These are phyloP conservation scores for Silurus glanis DNA, from an alignment of 2,113 vertebrate genomes.

Conservation along the genomic window DNA sequence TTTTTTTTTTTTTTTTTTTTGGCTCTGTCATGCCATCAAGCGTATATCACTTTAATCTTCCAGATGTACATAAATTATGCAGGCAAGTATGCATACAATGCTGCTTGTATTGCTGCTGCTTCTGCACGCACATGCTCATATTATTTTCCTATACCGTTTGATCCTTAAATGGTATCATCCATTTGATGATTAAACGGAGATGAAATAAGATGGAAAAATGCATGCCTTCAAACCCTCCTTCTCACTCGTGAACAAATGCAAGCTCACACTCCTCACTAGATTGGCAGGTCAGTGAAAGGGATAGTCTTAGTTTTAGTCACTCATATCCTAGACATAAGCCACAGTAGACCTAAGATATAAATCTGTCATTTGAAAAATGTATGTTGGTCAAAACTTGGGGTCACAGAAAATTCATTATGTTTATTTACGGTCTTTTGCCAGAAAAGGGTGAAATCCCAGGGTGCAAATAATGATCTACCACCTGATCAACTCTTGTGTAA, in stretches of 20 bases:
- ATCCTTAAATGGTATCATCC: too few relatives aligned
- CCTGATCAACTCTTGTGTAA: slow-evolving; percentile 8
- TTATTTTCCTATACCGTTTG: neutral
- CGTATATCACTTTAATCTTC: neutral
- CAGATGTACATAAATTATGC: neutral
- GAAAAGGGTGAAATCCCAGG: neutral
- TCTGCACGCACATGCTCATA: neutral
- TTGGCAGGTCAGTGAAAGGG: neutral
- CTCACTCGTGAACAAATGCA: neutral
- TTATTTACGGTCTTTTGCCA: neutral
- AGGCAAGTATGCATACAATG: neutral
- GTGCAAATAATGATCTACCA: slow-evolving; percentile 7
- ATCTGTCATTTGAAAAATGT: neutral
- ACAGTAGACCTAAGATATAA: neutral
- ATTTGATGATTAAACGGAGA: too few relatives aligned
- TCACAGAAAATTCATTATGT: neutral
- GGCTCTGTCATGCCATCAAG: neutral
- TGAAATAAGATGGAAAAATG: too few relatives aligned
- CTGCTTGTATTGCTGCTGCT: too few relatives aligned
- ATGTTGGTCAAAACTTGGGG: neutral
- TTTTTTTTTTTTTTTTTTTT: neutral
- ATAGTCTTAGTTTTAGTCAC: neutral
- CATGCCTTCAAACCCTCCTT: neutral
- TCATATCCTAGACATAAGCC: neutral
- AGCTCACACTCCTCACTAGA: neutral